Evolutionary conservation across 2,113 vertebrate genomes (phyloP), one percentile per base, ranked within the genome.

Genomic region (Chlorodrepanis virens): DNA sequence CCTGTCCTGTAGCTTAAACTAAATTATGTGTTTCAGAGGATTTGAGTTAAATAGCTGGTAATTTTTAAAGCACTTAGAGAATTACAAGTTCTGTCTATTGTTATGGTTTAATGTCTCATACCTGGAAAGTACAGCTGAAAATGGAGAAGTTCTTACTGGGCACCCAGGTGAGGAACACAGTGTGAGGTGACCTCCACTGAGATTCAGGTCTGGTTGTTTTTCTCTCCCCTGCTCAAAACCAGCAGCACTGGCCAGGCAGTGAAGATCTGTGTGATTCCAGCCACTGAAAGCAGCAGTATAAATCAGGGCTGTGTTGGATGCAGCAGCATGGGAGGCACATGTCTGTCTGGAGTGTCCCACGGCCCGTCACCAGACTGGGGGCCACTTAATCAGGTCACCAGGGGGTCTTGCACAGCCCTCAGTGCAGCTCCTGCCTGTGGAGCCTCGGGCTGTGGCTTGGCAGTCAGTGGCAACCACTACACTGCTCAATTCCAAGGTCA

Each of bases 401-500:
- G n/a, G n/a, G 75, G 61, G 24, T 10, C 37, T 47, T 19, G 31
- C 31, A 28, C 37, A 54, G n/a, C 81, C 53, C 84, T 57, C 40
- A 53, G 8, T 14, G 37, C 69, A 40, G 28, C 4, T 67, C 52
- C 39, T 79, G 69, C 56, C 19, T 2, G 0, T 19, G 77, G 33
- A 54, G 91, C 91, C 93, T 75, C 0, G 0, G 93, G 91, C 87
- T 71, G 25, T 64, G 67, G 61, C 70, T 35, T 79, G 91, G 56
- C 57, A 29, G 33, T n/a, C 87, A 16, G 22, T 84, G 88, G 20
- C 42, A 80, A 14, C 63, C 50, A 49, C 45, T n/a, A 2, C 16
- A 0, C 59, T 56, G 63, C 78, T 90, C 59, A 23, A 37, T 87
- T 75, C 92, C 87, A 92, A 94, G 91, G 95, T 94, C 86, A 12